Base-by-base conservation (phyloP, 2,888 invertebrate species). In the Leptopterna dolabrata region DNA sequence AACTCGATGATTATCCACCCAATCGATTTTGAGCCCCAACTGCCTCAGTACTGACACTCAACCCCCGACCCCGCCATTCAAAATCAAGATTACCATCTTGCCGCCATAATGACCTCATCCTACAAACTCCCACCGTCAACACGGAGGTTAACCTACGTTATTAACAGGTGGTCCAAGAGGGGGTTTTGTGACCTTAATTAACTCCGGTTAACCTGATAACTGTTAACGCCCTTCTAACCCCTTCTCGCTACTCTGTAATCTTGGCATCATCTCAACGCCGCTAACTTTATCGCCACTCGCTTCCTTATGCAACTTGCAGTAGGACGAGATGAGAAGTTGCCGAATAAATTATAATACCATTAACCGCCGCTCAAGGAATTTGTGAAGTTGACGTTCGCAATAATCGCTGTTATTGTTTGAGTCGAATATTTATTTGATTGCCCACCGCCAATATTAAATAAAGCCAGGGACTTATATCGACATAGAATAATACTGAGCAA, bases 151-250 rank as follows among this genome's bases (percentile, higher is more conserved):
- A 43, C 78, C 76, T 36, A 43, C 43, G 78, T 78, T 78, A 78
- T 78, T 78, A 78, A 78, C 78, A 78, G 78, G 78, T 78, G 78
- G 76, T 43, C 36, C 43, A 13, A n/a, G 24, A 6, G 43, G 78
- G 43, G 78, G 78, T 78, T 78, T 78, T 78, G 78, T 78, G 78
- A 78, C 78, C 78, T 78, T 78, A 78, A 78, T 78, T 78, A 78
- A 78, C 43, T 78, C 78, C 43, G 78, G 78, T 78, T 78, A 78
- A 78, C 78, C 78, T 45, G 78, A 78, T 78, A 78, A 78, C 78
- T 78, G 78, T 78, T 78, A 78, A 78, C 78, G 41, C 45, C 7
- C 78, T n/a, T 1, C 27, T 27, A 63, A 63, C 63, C 63, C 55
- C 63, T 19, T n/a, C 51, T 63, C 19, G 63, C n/a, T 24, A 9